phyloP scores from a whole-genome alignment of 2,888 invertebrate species.

The Parochlus steinenii region DNA sequence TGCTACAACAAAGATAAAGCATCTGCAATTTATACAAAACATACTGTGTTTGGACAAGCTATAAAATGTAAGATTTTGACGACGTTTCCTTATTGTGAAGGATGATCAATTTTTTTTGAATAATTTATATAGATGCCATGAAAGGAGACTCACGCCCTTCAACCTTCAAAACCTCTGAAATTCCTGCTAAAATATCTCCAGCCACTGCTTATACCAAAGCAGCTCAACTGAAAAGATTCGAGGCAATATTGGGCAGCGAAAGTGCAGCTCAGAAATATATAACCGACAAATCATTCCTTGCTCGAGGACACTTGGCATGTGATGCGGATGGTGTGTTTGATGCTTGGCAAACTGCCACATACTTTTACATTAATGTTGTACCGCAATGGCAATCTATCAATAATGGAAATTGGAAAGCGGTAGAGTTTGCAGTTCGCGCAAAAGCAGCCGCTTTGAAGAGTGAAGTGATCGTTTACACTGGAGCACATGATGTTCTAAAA shows the following conservation, averaged over 20 bases:
- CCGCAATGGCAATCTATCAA: conserved; percentile 34
- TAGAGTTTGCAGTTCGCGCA: conserved; percentile 28
- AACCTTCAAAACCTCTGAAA: conserved; percentile 21
- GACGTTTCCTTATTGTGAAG: too few relatives aligned
- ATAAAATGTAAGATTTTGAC: conserved; percentile 13
- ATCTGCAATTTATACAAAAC: conserved; percentile 13
- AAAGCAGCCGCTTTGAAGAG: conserved; percentile 22
- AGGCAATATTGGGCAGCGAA: conserved; percentile 20
- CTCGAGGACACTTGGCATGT: conserved; percentile 32
- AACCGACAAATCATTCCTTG: conserved; percentile 22
- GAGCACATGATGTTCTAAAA: conserved; percentile 26
- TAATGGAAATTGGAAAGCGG: conserved; percentile 30
- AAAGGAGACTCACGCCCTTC: conserved; percentile 18
- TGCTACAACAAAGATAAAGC: conserved; percentile 14
- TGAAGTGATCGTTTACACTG: conserved; percentile 28
- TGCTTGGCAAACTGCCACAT: conserved; percentile 31
- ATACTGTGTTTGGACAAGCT: conserved; percentile 13
- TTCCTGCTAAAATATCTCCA: conserved; percentile 17
- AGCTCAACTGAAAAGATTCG: conserved; percentile 22
- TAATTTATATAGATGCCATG: conserved; percentile 6
- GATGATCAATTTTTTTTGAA: too few relatives aligned
- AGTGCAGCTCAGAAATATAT: conserved; percentile 21
- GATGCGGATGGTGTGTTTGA: conserved; percentile 32
- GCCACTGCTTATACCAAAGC: conserved; percentile 21
- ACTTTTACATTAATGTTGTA: conserved; percentile 32